A percentile compares a stretch with the other conserved stretches of the same genome.
Conservation (phyloP, 2,888 invertebrate species). For the Drosophila nr. perissopoda region DNA sequence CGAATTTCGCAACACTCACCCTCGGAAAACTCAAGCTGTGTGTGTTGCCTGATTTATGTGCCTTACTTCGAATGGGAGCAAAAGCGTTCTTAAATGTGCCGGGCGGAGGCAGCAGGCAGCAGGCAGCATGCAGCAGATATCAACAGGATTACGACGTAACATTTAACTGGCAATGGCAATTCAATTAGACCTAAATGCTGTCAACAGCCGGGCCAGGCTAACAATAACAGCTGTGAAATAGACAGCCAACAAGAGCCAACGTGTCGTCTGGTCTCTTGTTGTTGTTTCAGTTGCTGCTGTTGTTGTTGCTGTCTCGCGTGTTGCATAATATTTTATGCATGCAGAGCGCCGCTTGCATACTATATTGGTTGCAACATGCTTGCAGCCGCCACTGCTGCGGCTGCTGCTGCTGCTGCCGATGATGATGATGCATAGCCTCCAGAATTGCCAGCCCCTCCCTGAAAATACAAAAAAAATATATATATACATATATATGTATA, state of each 20-base stretch:
- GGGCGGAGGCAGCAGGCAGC: not conserved
- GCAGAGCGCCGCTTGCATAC: slow-evolving; percentile 21
- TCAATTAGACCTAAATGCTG: slow-evolving; percentile 79
- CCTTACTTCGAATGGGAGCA: slow-evolving; percentile 65
- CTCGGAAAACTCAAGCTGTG: slow-evolving; percentile 50
- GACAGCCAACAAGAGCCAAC: slow-evolving; percentile 46
- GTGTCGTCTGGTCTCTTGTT: slow-evolving; percentile 66
- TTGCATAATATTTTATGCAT: slow-evolving; percentile 63
- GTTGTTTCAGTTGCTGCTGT: slow-evolving; percentile 6
- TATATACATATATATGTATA: not conserved
- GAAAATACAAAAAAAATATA: slow-evolving; percentile 37
- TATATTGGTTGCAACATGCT: slow-evolving; percentile 76
- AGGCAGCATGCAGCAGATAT: slow-evolving; percentile 19
- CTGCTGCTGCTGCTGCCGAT: slow-evolving; percentile 60
- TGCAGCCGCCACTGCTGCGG: slow-evolving; percentile 59
- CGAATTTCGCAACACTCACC: slow-evolving; percentile 68
- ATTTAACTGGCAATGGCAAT: slow-evolving; percentile 61
- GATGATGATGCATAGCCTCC: slow-evolving; percentile 79
- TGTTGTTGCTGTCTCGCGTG: slow-evolving; percentile 46
- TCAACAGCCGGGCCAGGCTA: slow-evolving; percentile 67
- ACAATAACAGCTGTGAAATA: slow-evolving; percentile 33
- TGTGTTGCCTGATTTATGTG: slow-evolving; percentile 64
- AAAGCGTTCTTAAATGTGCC: slow-evolving; percentile 53
- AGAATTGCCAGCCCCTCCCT: slow-evolving; percentile 72
- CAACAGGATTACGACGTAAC: slow-evolving; percentile 58